phyloP scores from a whole-genome alignment of 2,888 invertebrate species.

The Tridacna crocea region DNA sequence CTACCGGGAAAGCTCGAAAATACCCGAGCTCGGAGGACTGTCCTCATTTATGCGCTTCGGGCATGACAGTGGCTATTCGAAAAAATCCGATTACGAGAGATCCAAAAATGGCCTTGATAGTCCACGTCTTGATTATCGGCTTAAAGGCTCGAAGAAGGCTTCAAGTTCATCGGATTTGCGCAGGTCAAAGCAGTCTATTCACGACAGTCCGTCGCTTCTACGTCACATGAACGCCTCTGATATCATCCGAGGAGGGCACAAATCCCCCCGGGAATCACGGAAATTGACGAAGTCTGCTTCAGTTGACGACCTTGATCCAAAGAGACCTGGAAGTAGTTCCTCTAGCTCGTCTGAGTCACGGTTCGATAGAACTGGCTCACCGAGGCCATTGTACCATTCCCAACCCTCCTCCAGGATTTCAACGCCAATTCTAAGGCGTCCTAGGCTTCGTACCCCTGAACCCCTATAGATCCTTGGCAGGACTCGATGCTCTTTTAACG shows the following conservation, averaged over 20 bases:
- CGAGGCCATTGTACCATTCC: not conserved
- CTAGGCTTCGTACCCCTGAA: not conserved
- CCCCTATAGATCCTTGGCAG: too few species aligned
- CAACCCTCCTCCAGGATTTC: not conserved
- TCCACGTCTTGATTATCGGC: conserved; percentile 8
- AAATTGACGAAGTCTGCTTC: not conserved
- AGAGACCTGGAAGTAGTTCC: not conserved
- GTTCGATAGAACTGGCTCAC: not conserved
- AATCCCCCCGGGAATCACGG: conserved; percentile 2
- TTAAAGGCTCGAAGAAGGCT: not conserved
- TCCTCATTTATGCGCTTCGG: not conserved
- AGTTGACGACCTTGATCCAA: conserved; percentile 6
- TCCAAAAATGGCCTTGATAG: not conserved
- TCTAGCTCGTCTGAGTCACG: not conserved
- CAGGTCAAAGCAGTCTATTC: not conserved
- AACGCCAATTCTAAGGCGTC: not conserved
- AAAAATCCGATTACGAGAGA: conserved; percentile 11
- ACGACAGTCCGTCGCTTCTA: conserved; percentile 26
- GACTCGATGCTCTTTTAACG: too few species aligned
- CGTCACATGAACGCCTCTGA: conserved; percentile 6
- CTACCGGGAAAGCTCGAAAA: conserved; percentile 1
- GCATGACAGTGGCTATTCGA: not conserved
- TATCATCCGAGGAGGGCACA: conserved; percentile 4
- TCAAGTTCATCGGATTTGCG: conserved; percentile 8
- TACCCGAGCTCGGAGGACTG: conserved; percentile 5